These are phyloP conservation scores for Caenorhabditis sp. DNA, from an alignment of 2,888 invertebrate species.

Conservation along the genomic window DNA sequence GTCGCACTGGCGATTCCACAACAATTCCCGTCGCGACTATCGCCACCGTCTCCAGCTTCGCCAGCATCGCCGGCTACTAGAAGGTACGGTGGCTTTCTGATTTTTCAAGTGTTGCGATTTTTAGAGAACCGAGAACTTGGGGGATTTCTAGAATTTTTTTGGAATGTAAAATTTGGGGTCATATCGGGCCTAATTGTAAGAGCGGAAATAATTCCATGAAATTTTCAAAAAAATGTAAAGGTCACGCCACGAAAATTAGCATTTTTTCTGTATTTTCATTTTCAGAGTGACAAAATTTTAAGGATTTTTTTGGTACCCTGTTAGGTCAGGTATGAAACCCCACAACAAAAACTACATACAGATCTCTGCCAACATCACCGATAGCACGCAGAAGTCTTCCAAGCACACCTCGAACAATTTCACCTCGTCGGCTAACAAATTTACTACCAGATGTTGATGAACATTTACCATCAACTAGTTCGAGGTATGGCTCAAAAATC, in stretches of 20 bases:
- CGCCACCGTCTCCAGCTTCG: conserved; percentile 25
- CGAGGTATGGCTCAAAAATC: conserved; percentile 30
- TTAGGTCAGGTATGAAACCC: too few species aligned
- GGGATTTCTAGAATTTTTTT: too few species aligned
- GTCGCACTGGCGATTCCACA: conserved; percentile 36
- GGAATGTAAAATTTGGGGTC: too few species aligned
- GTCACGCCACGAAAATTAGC: too few species aligned
- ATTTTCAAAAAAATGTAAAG: too few species aligned
- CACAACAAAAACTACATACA: background rate
- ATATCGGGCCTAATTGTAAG: too few species aligned
- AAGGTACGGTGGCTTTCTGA: background rate
- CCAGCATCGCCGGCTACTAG: conserved; percentile 10
- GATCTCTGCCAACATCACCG: conserved; percentile 42
- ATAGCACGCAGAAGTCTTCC: conserved; percentile 46
- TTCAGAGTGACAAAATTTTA: too few species aligned
- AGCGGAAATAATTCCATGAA: too few species aligned
- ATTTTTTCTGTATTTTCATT: too few species aligned
- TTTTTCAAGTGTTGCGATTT: background rate
- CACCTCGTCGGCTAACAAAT: conserved; percentile 23
- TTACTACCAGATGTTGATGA: conserved; percentile 39
- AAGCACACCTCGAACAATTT: conserved; percentile 38
- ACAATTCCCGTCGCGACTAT: conserved; percentile 30
- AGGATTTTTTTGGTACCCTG: too few species aligned
- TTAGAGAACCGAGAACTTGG: background rate
- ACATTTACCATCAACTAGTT: conserved; percentile 32